phyloP scores from a whole-genome alignment of 2,113 vertebrate species.

The Labeo catla region DNA sequence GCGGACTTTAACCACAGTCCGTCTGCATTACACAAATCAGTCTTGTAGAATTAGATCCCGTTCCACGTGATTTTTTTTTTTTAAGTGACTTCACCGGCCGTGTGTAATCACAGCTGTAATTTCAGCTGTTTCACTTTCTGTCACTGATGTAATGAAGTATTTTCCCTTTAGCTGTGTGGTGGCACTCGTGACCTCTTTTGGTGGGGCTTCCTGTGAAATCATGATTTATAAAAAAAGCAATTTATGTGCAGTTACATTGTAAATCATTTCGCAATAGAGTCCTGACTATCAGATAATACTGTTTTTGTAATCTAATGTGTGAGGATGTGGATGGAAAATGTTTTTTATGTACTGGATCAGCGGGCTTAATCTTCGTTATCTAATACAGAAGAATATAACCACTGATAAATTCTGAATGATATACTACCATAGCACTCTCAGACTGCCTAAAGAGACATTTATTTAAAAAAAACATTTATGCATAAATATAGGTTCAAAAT shows the following conservation, averaged over 20 bases:
- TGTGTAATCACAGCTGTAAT: conserved; percentile 8
- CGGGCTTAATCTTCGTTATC: neutral
- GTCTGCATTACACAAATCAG: neutral
- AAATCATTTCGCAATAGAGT: neutral
- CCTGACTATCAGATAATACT: neutral
- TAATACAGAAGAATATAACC: neutral
- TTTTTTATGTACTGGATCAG: neutral
- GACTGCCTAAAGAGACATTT: no score
- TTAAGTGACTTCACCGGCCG: neutral
- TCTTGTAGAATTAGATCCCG: neutral
- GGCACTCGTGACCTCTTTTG: neutral
- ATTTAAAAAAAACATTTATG: no score
- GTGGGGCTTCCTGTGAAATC: conserved; percentile 22
- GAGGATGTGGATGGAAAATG: neutral
- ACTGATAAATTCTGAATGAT: neutral
- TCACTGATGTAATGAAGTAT: neutral
- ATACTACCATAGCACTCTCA: neutral
- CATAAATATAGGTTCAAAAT: neutral
- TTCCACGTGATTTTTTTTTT: neutral
- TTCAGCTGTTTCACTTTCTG: neutral
- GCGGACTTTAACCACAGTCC: neutral
- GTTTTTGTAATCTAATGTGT: conserved; percentile 10
- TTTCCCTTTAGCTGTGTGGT: neutral
- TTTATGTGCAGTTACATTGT: neutral
- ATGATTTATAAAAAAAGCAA: conserved; percentile 1